Conservation (phyloP, 2,888 invertebrate genomes). For the Amblyjoppa fuscipennis region DNA sequence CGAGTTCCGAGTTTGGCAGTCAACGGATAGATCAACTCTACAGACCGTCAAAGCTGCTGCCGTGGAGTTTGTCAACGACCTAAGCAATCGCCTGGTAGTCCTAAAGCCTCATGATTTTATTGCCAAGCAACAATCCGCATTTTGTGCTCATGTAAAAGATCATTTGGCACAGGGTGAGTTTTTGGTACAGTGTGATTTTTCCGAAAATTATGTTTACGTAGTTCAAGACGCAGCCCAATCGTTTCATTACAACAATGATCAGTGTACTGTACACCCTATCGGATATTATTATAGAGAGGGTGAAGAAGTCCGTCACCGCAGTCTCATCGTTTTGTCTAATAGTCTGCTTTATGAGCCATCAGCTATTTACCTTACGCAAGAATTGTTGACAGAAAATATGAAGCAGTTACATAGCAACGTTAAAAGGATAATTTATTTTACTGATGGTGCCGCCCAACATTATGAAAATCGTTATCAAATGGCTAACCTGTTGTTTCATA, state of each 20-base stretch:
- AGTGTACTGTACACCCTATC: conserved; percentile 49
- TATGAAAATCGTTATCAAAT: conserved; percentile 41
- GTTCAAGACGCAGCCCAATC: conserved; percentile 50
- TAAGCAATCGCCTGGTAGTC: conserved; percentile 27
- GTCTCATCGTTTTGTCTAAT: conserved; percentile 59
- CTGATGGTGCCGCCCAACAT: conserved; percentile 40
- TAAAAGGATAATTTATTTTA: conserved; percentile 16
- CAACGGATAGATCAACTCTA: conserved; percentile 48
- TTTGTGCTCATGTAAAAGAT: conserved; percentile 4
- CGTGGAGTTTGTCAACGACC: conserved; percentile 28
- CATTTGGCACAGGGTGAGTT: conserved; percentile 50
- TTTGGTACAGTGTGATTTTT: conserved; percentile 51
- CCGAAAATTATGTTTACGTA: conserved; percentile 62
- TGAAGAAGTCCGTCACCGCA: conserved; percentile 55
- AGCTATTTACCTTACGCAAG: neutral
- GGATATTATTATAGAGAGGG: conserved; percentile 62
- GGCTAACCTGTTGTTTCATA: conserved; percentile 37
- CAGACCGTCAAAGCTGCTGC: neutral
- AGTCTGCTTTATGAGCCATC: neutral
- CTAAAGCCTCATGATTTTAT: conserved; percentile 59
- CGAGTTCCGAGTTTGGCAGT: conserved; percentile 34
- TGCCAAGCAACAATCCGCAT: conserved; percentile 49
- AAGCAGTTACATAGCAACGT: neutral
- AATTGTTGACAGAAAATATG: conserved; percentile 15
- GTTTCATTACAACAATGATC: conserved; percentile 62